phyloP scores from a whole-genome alignment of 2,113 vertebrate genomes.

The Echinops telfairi region DNA sequence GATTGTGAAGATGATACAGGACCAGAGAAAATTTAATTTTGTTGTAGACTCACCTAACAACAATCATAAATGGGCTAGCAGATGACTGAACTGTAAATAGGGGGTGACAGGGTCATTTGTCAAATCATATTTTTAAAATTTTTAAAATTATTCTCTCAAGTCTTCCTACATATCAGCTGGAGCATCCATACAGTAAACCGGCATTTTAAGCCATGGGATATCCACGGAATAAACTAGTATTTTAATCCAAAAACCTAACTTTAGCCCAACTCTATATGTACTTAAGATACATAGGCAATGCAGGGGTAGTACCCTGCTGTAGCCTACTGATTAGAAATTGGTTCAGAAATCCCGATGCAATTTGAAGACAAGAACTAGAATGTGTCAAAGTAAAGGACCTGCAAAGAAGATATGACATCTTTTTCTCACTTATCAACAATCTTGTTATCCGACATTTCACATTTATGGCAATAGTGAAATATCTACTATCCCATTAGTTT shows the following conservation, averaged over 20 bases:
- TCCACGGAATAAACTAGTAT: background rate
- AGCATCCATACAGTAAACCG: too few species aligned
- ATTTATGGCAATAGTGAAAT: too few species aligned
- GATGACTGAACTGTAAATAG: background rate
- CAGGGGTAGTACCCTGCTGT: background rate
- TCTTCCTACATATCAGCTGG: background rate
- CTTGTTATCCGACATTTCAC: too few species aligned
- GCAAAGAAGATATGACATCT: background rate
- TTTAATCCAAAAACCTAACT: slow-evolving; percentile 17
- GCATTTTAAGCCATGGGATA: too few species aligned
- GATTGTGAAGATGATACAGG: too few species aligned
- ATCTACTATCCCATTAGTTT: too few species aligned
- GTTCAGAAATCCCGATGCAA: too few species aligned
- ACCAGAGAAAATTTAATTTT: too few species aligned
- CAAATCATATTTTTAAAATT: background rate
- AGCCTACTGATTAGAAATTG: too few species aligned
- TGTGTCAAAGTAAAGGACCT: background rate
- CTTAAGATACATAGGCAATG: background rate
- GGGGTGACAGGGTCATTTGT: background rate
- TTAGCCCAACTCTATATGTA: background rate
- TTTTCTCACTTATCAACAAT: too few species aligned
- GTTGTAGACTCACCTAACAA: too few species aligned
- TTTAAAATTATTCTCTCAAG: background rate
- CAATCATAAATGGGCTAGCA: background rate
- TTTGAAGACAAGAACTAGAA: background rate